Evolutionary conservation across 2,113 vertebrate species (phyloP), one percentile per base, ranked within the genome.

Genomic region (Tapirus terrestris): DNA sequence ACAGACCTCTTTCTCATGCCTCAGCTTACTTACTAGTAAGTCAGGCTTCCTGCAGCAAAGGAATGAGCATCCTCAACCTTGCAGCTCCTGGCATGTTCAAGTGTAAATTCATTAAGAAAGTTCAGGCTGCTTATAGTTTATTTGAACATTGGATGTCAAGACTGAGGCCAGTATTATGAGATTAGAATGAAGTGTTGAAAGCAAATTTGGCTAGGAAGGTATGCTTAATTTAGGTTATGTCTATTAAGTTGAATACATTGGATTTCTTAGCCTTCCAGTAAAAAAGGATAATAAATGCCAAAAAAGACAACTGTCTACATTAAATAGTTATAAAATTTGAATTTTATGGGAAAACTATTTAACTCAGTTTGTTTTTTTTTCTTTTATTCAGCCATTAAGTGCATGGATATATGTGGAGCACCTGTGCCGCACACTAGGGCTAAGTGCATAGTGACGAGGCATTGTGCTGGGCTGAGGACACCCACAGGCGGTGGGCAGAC

Each of bases 71-170:
- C 80, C 61, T 93, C 91, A 51, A 68, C 53, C n/a, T 94, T 61
- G 33, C 1, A 53, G 68, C 13, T 88, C 27, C 88, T 94, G 29
- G n/a, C 21, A 91, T 58, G 16, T 58, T 93, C 80, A 73, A 45
- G 33, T 85, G 83, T 82, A 75, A 63, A 73, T 51, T 95, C 84
- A 91, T 65, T 70, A 61, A 87, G 76, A 73, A 93, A 84, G 13
- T 88, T 86, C 82, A 95, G n/a, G 73, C 31, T 91, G 21, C 27
- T 27, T 60, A 27, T 51, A 77, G 84, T 88, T 94, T 80, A 80
- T 58, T 81, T 93, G 39, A 88, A 88, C 20, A 76, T 18, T 43
- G 17, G 9, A 51, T 89, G 14, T 76, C 81, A 89, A 72, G 61
- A 45, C n/a, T 67, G 33, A 91, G 72, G 1, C 11, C 25, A 82